phyloP scores from a whole-genome alignment of 2,888 invertebrate species.

The Willowsia nigromaculata region DNA sequence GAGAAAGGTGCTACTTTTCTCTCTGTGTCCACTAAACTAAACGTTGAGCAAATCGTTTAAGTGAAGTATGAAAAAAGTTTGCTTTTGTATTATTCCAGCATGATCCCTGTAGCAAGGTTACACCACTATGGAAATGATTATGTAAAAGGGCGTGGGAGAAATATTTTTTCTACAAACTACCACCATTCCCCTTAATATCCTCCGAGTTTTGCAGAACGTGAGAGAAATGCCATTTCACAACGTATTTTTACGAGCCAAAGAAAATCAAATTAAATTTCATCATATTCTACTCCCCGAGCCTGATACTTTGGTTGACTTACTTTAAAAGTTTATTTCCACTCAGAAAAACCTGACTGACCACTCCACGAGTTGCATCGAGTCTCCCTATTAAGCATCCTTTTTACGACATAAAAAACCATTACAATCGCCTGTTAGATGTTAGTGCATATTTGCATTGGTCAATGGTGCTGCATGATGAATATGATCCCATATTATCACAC shows the following conservation, averaged over 20 bases:
- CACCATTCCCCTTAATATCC: not conserved
- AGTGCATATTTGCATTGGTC: no score
- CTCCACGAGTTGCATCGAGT: not conserved
- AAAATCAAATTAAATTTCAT: slow-evolving; percentile 69
- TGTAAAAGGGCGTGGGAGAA: not conserved
- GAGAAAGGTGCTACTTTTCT: not conserved
- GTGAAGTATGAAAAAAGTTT: not conserved
- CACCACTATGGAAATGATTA: not conserved
- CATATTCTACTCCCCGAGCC: slow-evolving; percentile 1
- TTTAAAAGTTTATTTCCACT: not conserved
- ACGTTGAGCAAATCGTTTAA: not conserved
- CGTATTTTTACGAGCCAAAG: slow-evolving; percentile 54
- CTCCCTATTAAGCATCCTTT: not conserved
- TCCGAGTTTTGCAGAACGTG: not conserved
- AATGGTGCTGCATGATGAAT: no score
- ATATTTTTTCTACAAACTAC: not conserved
- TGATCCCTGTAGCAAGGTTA: slow-evolving; percentile 2
- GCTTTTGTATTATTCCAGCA: not conserved
- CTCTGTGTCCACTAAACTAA: not conserved
- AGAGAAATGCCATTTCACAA: not conserved
- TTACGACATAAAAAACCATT: no score
- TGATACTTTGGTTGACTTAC: not conserved
- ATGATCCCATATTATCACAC: no score
- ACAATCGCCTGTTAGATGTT: no score
- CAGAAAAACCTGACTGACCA: not conserved